phyloP scores from a whole-genome alignment of 2,888 invertebrate species.

The Campoplex capitator region DNA sequence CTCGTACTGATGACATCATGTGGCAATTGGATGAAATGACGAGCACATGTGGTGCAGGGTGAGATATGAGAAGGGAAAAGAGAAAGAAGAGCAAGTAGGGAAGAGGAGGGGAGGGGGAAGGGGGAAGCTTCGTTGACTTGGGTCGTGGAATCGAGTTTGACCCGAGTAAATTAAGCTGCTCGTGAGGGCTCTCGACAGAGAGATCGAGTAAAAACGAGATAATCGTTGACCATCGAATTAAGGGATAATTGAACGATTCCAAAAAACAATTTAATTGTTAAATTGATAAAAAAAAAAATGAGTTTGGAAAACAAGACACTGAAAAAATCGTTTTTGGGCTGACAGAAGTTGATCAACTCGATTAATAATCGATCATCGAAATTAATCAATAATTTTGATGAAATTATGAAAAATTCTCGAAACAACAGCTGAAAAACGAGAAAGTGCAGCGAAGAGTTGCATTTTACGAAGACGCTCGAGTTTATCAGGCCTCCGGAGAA shows the following conservation, averaged over 20 bases:
- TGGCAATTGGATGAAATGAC: conserved; percentile 70
- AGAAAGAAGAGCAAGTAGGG: neutral
- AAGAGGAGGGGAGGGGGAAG: conserved; percentile 6
- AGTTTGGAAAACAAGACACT: neutral
- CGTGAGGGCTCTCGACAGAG: conserved; percentile 48
- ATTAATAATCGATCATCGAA: neutral
- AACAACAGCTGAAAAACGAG: neutral
- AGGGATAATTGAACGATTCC: neutral
- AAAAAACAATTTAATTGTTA: neutral
- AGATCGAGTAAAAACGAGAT: neutral
- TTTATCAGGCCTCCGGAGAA: conserved; percentile 8
- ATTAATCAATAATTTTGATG: neutral
- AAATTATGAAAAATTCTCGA: neutral
- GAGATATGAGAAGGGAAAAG: conserved; percentile 35
- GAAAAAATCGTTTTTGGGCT: neutral
- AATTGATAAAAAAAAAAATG: neutral
- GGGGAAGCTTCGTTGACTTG: conserved; percentile 46
- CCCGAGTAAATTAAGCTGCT: conserved; percentile 69
- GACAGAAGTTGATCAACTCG: neutral
- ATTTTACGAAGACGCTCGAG: neutral
- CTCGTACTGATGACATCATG: conserved; percentile 70
- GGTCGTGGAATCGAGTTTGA: conserved; percentile 71
- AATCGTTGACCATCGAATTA: conserved; percentile 1
- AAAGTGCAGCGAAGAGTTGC: neutral
- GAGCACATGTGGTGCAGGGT: conserved; percentile 62